These are phyloP conservation scores for Panurus biarmicus DNA, from an alignment of 2,113 vertebrate species.

Conservation along the genomic window DNA sequence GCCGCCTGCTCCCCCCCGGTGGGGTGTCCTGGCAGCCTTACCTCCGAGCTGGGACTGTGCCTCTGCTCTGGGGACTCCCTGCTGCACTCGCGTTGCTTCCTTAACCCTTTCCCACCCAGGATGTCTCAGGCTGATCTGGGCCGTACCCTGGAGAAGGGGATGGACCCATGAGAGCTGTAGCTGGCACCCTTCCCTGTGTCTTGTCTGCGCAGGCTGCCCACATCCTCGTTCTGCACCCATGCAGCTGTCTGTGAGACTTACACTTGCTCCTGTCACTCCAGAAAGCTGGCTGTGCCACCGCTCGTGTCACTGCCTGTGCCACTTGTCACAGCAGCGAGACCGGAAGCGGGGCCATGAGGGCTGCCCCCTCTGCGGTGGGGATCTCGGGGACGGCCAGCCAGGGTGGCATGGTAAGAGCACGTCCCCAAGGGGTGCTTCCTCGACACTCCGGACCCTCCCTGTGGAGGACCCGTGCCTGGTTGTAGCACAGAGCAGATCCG, in stretches of 20 bases:
- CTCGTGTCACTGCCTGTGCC: neutral
- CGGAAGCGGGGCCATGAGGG: neutral
- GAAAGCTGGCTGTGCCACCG: neutral
- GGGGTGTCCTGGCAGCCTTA: neutral
- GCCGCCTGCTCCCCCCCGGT: fast-evolving
- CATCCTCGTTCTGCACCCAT: fast-evolving
- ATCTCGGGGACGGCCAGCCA: neutral
- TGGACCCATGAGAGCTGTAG: neutral
- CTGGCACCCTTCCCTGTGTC: neutral
- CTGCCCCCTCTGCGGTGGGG: neutral
- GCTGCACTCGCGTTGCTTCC: neutral
- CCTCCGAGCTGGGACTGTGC: neutral
- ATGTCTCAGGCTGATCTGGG: neutral
- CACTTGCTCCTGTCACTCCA: conserved; percentile 12
- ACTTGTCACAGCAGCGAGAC: neutral
- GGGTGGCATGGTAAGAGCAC: neutral
- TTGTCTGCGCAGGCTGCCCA: neutral
- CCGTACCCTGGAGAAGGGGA: neutral
- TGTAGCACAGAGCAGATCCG: neutral
- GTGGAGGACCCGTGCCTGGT: neutral
- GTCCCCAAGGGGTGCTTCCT: neutral
- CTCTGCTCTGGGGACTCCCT: neutral
- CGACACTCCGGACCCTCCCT: fast-evolving
- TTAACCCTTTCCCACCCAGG: neutral
- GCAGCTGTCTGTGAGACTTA: neutral